A percentile compares a stretch with the other conserved stretches of the same genome.
These are phyloP conservation scores for Cheilosia urbana DNA, from an alignment of 2,888 invertebrate genomes.

Conservation along the genomic window DNA sequence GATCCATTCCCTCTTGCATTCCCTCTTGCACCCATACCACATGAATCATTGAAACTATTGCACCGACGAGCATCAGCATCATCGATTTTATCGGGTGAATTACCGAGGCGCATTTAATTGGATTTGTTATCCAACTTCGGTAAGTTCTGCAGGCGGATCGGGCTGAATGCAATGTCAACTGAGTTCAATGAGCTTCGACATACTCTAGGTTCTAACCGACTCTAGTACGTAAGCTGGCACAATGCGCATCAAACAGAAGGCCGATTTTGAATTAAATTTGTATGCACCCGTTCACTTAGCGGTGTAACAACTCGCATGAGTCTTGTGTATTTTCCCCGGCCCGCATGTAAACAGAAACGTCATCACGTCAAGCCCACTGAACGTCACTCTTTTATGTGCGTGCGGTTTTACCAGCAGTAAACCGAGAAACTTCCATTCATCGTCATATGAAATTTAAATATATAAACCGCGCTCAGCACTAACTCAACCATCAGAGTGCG, in stretches of 20 bases:
- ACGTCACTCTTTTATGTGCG: conserved; percentile 47
- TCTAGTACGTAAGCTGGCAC: conserved; percentile 10
- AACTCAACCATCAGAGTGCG: conserved; percentile 65
- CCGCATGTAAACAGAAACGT: conserved; percentile 60
- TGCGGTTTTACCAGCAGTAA: conserved; percentile 66
- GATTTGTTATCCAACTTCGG: conserved; percentile 23
- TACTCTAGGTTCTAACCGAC: conserved; percentile 13
- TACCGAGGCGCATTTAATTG: conserved; percentile 56
- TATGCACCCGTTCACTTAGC: conserved; percentile 10
- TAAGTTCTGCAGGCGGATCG: conserved; percentile 65
- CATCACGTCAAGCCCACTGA: conserved; percentile 22
- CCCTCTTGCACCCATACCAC: not conserved
- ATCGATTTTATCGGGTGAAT: conserved; percentile 32
- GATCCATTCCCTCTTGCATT: not conserved
- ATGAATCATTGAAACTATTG: conserved; percentile 30
- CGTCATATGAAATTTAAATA: conserved; percentile 38
- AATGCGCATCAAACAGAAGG: conserved; percentile 44
- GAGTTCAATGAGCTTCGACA: conserved; percentile 53
- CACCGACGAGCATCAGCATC: conserved; percentile 8
- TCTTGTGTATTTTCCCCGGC: conserved; percentile 47
- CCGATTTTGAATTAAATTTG: conserved; percentile 20
- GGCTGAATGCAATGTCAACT: conserved; percentile 56
- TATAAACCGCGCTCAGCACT: conserved; percentile 61
- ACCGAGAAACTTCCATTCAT: conserved; percentile 61
- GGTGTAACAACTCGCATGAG: conserved; percentile 17